phyloP scores from a whole-genome alignment of 92 coral and sea anemone genomes.

The Montipora capitata region DNA sequence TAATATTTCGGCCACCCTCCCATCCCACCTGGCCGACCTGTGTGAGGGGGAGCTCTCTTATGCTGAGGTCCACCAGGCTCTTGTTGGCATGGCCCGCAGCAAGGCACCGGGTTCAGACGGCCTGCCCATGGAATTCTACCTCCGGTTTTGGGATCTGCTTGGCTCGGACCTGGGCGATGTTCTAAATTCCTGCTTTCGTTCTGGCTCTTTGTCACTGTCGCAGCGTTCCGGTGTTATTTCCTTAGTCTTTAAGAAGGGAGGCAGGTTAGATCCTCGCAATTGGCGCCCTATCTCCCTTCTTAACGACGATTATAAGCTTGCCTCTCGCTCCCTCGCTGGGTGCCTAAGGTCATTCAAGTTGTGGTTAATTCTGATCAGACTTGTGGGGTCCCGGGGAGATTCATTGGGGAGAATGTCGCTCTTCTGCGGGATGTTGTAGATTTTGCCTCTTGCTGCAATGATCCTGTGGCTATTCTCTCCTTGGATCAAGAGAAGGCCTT shows the following conservation, averaged over 20 bases:
- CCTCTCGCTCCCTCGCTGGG: background rate
- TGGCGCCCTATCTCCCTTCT: background rate
- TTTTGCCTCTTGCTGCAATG: too few species aligned
- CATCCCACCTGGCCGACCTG: background rate
- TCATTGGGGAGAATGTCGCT: conserved; percentile 23
- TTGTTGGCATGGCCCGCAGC: conserved; percentile 2
- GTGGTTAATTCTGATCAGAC: conserved; percentile 17
- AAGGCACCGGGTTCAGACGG: conserved; percentile 21
- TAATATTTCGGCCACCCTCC: background rate
- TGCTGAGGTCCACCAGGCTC: background rate
- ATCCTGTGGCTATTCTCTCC: too few species aligned
- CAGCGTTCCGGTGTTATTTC: background rate
- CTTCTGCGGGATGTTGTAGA: conserved; percentile 1
- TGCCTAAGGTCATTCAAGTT: conserved; percentile 14
- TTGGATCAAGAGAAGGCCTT: too few species aligned
- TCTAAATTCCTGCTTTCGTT: background rate
- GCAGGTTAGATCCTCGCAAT: background rate
- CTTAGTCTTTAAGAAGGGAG: background rate
- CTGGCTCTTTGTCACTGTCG: background rate
- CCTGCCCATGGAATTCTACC: conserved; percentile 15
- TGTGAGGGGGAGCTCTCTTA: conserved; percentile 47
- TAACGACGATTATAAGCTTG: background rate
- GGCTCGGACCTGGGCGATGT: conserved; percentile 9
- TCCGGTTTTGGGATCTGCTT: background rate
- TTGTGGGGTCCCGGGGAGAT: conserved; percentile 31